Percentiles rank a stretch among this genome's conserved stretches.
These are phyloP conservation scores for Pelosia muscerda DNA, from an alignment of 2,888 invertebrate species.

Conservation along the genomic window DNA sequence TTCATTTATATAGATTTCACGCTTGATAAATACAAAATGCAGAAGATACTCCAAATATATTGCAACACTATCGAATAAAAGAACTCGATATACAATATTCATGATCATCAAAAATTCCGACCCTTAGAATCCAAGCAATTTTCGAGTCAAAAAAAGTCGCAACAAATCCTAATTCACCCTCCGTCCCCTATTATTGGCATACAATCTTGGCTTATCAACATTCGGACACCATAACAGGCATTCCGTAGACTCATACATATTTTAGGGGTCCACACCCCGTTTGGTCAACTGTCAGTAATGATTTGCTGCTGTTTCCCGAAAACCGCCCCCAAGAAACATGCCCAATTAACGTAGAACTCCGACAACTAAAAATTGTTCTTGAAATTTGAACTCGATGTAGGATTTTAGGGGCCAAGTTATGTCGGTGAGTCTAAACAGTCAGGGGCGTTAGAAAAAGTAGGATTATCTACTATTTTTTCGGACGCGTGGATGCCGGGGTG, in stretches of 20 bases:
- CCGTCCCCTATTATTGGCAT: constrained; percentile 70
- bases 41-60: constrained; percentile 29
- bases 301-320: constrained; percentile 83
- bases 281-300: constrained; percentile 87
- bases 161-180: constrained; percentile 78
- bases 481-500: constrained; percentile 80
- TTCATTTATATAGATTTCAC: too few species aligned
- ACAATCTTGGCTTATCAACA: constrained; percentile 86
- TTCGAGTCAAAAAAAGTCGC: constrained; percentile 60
- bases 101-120: constrained; percentile 61
- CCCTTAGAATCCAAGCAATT: constrained; percentile 57
- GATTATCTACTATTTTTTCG: constrained; percentile 86
- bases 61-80: constrained; percentile 45
- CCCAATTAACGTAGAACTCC: constrained; percentile 58
- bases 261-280: constrained; percentile 83
- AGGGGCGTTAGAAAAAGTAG: constrained; percentile 84
- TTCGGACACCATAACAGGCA: constrained; percentile 87
- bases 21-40: too few species aligned
- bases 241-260: constrained; percentile 85
- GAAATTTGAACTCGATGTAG: neutral
- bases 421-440: constrained; percentile 61
- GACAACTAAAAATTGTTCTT: neutral
- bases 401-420: constrained; percentile 39
- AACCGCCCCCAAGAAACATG: constrained; percentile 73
- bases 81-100: constrained; percentile 53